Base-by-base conservation (phyloP, 1,140 invertebrate genomes). In the Cheumatopsyche charites region DNA sequence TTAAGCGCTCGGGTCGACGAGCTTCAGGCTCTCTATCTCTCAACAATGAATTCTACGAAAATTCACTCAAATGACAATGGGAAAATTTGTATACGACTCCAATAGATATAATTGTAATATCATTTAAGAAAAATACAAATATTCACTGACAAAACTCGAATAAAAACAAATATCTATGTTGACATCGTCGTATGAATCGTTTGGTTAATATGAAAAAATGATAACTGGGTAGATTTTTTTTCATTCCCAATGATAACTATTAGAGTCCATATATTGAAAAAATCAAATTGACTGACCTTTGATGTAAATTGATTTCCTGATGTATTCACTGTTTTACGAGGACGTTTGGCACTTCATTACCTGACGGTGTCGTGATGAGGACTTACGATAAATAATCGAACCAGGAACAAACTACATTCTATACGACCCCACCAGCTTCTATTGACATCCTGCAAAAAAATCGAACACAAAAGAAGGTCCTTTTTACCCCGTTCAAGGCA, bases 371-470 rank as follows among this genome's bases (percentile, higher is more conserved):
- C 61, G 61, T 52, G 70, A 72, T 65, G 65, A 75, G 63, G 73
- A 75, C 73, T 75, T 75, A 41, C 47, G 49, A 72, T 69, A 65
- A 75, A 72, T 72, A 70, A 71, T 65, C 45, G 36, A 66, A 62
- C 47, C 66, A 49, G 55, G 71, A 65, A 47, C 66, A n/a, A 25
- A 26, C 63, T 68, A 67, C 52, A 70, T 41, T 49, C 70, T 43
- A 26, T 62, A 26, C 45, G 41, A 61, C 67, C 66, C 58, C 62
- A 49, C 70, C 70, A 75, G 61, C 55, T 72, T 52, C 26, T 49
- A 55, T 67, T 69, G 19, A 63, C 62, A 69, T 75, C 49, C 3
- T 47, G 68, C 49, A 75, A 75, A 75, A 75, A 75, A 75, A 58
- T 25, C 25, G 70, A 68, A 65, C 70, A 74, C 45, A 65, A 68